Evolutionary conservation across 2,113 vertebrate genomes (phyloP), one percentile per base, ranked within the genome.

Genomic region (Neotoma lepida): DNA sequence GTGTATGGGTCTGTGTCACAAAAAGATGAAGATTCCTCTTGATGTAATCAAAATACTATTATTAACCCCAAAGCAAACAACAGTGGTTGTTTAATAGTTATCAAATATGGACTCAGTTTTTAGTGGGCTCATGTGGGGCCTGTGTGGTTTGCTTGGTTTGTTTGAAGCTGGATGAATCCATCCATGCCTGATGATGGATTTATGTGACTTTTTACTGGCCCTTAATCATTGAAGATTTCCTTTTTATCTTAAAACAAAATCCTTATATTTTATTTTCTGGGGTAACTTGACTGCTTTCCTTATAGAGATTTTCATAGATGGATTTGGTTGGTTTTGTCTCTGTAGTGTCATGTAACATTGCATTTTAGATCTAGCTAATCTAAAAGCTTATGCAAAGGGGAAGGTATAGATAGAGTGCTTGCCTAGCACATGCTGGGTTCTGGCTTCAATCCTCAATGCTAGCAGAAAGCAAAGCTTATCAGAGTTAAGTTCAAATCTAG

Each of bases 321-420:
- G 35, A 66, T 89, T 96, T 93, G 71, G 3, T 76, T 95, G 22
- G 66, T 46, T 91, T 64, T 30, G 24, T 54, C 51, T 76, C 17
- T 15, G 56, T 64, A 35, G 54, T 74, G 63, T 81, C 30, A 4
- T 73, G 6, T 61, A 26, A 54, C 3, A 30, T 44, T 82, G 1
- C 73, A 66, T 49, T 56, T 46, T 30, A 49, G 73, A 56, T 70
- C 12, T 4, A 64, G 28, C 86, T 77, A 73, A 39, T 80, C 14
- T 80, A 58, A 92, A 91, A 76, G 22, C 39, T 66, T 73, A 26
- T 66, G 86, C 85, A 94, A 64, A 41, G 20, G 30, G 18, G 30
- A 14, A 66, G 30, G 33, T 22, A 22, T 30, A 20, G 46, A 70
- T 18, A n/a, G 64, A 54, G 85, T 20, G 63, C 33, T 87, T 17